Conservation (phyloP, 2,888 invertebrate genomes). For the Cantharis flavilabris region DNA sequence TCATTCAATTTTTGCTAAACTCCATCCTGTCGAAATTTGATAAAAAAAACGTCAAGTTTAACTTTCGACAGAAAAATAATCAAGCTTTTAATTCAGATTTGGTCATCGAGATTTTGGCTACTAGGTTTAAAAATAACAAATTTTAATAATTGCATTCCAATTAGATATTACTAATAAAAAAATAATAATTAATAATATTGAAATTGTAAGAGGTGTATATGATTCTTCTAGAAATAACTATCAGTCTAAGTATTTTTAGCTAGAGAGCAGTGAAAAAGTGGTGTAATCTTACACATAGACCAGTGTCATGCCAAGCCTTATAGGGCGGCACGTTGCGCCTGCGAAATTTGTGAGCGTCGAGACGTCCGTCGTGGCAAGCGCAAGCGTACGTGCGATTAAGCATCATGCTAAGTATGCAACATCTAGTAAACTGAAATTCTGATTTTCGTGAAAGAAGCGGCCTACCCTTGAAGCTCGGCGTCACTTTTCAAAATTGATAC, state of each 20-base stretch:
- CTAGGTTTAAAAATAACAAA: not conserved
- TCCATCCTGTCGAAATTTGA: not conserved
- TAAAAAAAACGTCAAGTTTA: not conserved
- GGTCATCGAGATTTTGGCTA: not conserved
- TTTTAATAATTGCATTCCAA: not conserved
- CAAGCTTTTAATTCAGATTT: not conserved
- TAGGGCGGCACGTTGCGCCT: conserved; percentile 55
- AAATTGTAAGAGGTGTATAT: conserved; percentile 50
- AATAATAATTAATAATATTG: conserved; percentile 46
- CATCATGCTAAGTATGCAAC: conserved; percentile 15
- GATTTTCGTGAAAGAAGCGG: not conserved
- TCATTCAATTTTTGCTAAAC: not conserved
- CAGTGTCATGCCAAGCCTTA: conserved; percentile 56
- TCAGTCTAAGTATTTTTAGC: conserved; percentile 55
- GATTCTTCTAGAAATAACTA: conserved; percentile 55
- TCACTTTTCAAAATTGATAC: conserved; percentile 14
- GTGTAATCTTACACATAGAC: conserved; percentile 57
- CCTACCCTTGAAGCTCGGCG: conserved; percentile 7
- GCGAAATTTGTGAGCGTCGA: conserved; percentile 45
- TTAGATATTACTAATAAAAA: conserved; percentile 15
- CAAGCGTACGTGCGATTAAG: conserved; percentile 30
- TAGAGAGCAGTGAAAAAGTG: conserved; percentile 54
- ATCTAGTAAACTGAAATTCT: conserved; percentile 14
- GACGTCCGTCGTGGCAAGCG: conserved; percentile 31
- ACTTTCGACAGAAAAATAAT: not conserved